These are phyloP conservation scores for Ectropis crepuscularia DNA, from an alignment of 2,888 invertebrate species.

Conservation along the genomic window DNA sequence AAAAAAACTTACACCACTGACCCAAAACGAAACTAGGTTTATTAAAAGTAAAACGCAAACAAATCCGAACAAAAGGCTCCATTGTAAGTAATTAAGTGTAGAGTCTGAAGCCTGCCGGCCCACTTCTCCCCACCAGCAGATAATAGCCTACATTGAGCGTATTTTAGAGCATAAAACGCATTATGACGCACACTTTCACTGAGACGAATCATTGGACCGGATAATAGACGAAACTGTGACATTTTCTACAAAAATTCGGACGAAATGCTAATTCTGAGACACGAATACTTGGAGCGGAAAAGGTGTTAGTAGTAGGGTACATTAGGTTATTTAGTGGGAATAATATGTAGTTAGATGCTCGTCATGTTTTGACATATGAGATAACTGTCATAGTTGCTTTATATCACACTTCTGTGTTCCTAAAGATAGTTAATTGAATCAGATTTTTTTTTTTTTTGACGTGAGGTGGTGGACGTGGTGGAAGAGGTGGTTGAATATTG, in stretches of 20 bases:
- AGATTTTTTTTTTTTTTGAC: no score
- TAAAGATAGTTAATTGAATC: no score
- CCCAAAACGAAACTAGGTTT: constrained; percentile 23
- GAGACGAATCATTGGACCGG: constrained; percentile 53
- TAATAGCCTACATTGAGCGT: constrained; percentile 28
- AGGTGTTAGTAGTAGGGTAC: constrained; percentile 21
- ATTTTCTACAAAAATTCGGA: constrained; percentile 60
- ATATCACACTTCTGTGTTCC: no score
- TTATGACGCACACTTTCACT: constrained; percentile 57
- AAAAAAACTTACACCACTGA: constrained; percentile 5
- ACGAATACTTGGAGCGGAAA: constrained; percentile 42
- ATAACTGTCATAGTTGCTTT: no score
- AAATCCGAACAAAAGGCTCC: constrained; percentile 24
- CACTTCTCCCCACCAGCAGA: constrained; percentile 18
- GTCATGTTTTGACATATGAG: no score
- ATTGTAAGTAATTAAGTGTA: constrained; percentile 21
- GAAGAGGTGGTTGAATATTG: no score
- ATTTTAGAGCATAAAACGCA: constrained; percentile 47
- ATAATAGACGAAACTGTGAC: constrained; percentile 58
- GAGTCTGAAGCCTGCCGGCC: constrained; percentile 24
- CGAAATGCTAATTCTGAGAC: constrained; percentile 49
- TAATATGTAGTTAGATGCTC: no score
- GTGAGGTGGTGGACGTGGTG: no score
- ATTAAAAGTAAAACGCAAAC: constrained; percentile 32
- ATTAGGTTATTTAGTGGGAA: not conserved